Evolutionary conservation across 2,113 vertebrate genomes (phyloP), one percentile per base, ranked within the genome.

Genomic region (Ancistrus triradiatus): DNA sequence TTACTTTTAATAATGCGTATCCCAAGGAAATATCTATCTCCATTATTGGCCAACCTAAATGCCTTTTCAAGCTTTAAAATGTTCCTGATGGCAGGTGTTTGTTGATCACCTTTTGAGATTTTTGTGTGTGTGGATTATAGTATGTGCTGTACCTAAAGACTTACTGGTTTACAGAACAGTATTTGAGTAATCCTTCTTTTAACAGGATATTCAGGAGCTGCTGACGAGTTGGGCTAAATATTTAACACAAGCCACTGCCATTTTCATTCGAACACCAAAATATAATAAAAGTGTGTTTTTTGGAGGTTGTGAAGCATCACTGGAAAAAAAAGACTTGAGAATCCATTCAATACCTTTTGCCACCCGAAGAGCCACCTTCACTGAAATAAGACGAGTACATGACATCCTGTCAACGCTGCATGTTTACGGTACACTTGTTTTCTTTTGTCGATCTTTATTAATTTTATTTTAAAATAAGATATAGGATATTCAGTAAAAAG

Each of bases 121-220:
- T 15, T 11, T 24, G 35, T 63, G 50, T 3, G 18, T 51, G 1
- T 50, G 15, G 4, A 18, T 59, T 22, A 28, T 1, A 59, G 0
- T 22, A 15, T 18, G n/a, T 44, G 63, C 24, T 52, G 69, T 42
- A 17, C 10, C 10, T 11, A 37, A 1, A 13, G 9, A 11, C 35
- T 37, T 2, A 37, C 35, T 8, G 35, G 35, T 37, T 37, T 10
- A n/a, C n/a, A n/a, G n/a, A n/a, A n/a, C n/a, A n/a, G n/a, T n/a
- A n/a, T n/a, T n/a, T n/a, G n/a, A n/a, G n/a, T n/a, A n/a, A n/a
- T 7, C 2, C 5, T 6, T 40, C 17, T 31, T 22, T 48, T n/a
- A 49, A 7, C 81, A 98, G 96, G 94, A 96, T 22, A 89, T 97
- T 69, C 90, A 91, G 70, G 90, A 97, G n/a, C 86, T 98, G 57